Evolutionary conservation across 2,113 vertebrate genomes (phyloP), one percentile per base, ranked within the genome.

Genomic region (Arvicanthis niloticus): DNA sequence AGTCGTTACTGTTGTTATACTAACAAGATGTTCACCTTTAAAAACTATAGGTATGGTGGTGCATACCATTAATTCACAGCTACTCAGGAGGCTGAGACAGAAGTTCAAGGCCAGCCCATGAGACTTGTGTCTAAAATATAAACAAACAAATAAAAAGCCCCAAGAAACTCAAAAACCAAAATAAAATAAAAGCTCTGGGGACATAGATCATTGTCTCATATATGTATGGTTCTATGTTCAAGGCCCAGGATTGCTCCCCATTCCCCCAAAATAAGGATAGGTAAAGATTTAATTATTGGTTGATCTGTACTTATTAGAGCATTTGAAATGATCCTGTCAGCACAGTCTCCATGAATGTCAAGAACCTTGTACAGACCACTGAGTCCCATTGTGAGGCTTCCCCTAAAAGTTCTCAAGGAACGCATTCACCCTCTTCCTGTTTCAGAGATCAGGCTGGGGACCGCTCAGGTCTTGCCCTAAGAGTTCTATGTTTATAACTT

Each of bases 401-500:
- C 60, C 68, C 5, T 80, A 48, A 48, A 60, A 76, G 58, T 37
- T 53, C 56, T 45, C 24, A 42, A 77, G 34, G 68, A 53, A 88
- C 31, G 40, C 29, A 80, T 21, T 85, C 40, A 15, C n/a, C 73
- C 16, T 34, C 68, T 72, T 96, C 86, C 34, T 68, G 65, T 45
- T 81, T 92, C 42, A 95, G 51, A 94, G 42, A 68, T 53, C 70
- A 93, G 13, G 31, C 4, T 85, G 67, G n/a, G 91, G 42, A 73
- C 91, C 53, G 91, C 58, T 87, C 70, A 77, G 42, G 34, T 72
- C 60, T 94, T 92, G 45, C 45, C 17, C 76, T 48, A 56, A 86
- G 68, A 21, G 89, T 60, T 87, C 68, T 34, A 82, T 91, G 88
- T 97, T 77, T 58, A 31, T 82, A 31, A 12, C 45, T 75, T 94